These are phyloP conservation scores for Lasioglossum marginatum DNA, from an alignment of 2,888 invertebrate genomes.

Conservation along the genomic window DNA sequence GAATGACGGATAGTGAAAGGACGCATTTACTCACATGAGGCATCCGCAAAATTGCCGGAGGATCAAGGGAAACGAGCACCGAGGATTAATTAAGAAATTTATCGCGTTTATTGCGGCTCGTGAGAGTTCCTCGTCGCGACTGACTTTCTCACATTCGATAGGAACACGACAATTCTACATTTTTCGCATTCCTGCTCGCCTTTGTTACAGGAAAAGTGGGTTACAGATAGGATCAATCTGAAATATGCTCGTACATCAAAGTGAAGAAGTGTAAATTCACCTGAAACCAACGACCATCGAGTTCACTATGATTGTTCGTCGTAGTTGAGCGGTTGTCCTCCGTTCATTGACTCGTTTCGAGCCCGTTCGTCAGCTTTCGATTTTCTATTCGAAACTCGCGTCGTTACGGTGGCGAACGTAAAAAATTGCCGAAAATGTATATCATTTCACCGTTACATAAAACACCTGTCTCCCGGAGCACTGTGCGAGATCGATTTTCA, in stretches of 20 bases:
- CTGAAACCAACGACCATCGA: neutral
- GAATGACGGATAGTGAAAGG: neutral
- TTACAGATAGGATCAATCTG: neutral
- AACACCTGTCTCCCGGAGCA: neutral
- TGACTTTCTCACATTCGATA: slow-evolving; percentile 26
- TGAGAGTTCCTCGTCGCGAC: slow-evolving; percentile 10
- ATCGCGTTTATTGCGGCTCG: neutral
- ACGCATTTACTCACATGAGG: neutral
- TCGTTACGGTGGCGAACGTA: neutral
- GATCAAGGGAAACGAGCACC: slow-evolving; percentile 4
- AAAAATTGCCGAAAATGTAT: slow-evolving; percentile 4
- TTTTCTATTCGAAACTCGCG: slow-evolving; percentile 5
- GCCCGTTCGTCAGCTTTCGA: neutral
- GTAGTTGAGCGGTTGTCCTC: neutral
- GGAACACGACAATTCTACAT: neutral
- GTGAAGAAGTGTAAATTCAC: neutral
- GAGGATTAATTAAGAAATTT: slow-evolving; percentile 11
- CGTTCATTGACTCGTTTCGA: neutral
- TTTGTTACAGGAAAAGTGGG: slow-evolving; percentile 6
- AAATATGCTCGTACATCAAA: neutral
- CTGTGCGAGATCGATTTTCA: slow-evolving; percentile 21
- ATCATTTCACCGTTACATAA: slow-evolving; percentile 22
- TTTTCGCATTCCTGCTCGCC: neutral
- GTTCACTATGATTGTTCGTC: neutral
- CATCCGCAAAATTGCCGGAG: neutral